Evolutionary conservation across 2,113 vertebrate genomes (phyloP), one percentile per base, ranked within the genome.

Genomic region (Tyto alba): DNA sequence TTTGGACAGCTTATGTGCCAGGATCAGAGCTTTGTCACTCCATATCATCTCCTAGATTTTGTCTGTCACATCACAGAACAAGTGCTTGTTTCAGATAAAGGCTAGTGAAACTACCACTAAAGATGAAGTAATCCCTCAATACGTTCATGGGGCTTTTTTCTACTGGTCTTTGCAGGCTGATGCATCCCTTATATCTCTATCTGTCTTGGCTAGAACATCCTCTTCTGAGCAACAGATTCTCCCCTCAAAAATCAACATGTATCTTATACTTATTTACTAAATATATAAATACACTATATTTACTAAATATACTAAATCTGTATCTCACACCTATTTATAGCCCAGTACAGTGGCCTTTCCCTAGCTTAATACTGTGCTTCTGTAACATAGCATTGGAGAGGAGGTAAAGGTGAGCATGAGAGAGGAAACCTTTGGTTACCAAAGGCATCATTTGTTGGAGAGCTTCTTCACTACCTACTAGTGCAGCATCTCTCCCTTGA

Each of bases 161-260:
- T 62, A 5, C 15, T 13, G 43, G 3, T 17, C 27, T 62, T 89
- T 60, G 16, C 27, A 72, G 23, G 14, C 2, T 85, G 23, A 40
- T 60, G 18, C 3, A 40, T 67, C 16, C 7, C 4, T 81, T 59
- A 48, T 30, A 23, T 23, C 8, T 55, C 6, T 55, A 0, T 23
- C 11, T 60, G 4, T 45, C 55, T 79, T 4, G 2, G 27, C 2
- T 47, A 10, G 16, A 60, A 86, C 11, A 7, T 29, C 9, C 8
- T 78, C 36, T 56, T 64, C 55, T 41, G 5, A 85, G 6, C 19
- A 78, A 40, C 17, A 40, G 18, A 78, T 63, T 85, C 26, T 59
- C 13, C 6, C 25, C 23, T 50, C 13, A 67, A 67, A 87, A 62
- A 11, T 16, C 43, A 74, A 48, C 0, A 1, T 0, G 0, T 47